Evolutionary conservation across 2,113 vertebrate genomes (phyloP), one percentile per base, ranked within the genome.

Genomic region (Phainopepla nitens): DNA sequence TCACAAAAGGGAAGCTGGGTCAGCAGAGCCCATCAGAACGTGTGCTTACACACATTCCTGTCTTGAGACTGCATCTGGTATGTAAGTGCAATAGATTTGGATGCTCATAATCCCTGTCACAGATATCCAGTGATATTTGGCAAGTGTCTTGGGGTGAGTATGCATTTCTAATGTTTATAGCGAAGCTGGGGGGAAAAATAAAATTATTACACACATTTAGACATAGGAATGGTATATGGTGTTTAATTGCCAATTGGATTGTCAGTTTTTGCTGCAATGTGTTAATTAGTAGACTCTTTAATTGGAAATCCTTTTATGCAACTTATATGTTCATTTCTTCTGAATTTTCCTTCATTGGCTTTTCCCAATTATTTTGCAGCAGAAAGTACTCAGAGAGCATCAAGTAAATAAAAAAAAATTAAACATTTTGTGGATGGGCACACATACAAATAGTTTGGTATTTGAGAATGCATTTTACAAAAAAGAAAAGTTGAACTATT

Each of bases 341-440:
- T 76, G 49, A 28, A 35, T 76, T 93, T 96, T 71, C 50, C 42
- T 93, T 89, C 66, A 39, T 22, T 93, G 51, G 41, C 21, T 86
- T 95, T 96, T 89, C 25, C 86, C 41, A 70, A 79, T 83, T 93
- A 92, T 94, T 94, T 54, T 94, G 58, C 69, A 78, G 71, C 1
- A 28, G 21, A 61, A 69, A 92, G 6, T 86, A 83, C 57, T 92
- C 25, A 31, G 56, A 94, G 28, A 82, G 9, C 66, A 90, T 85
- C 8, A 77, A 85, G 47, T 87, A 76, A 45, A 91, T 82, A 1
- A 24, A 77, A 56, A 61, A 49, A 70, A 78, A 87, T 82, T 28
- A 80, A 81, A 3, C 7, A n/a, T 13, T 10, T 1, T 53, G 44
- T 56, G 42, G 15, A 89, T 51, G 21, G 35, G 8, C 42, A 87